Conservation (phyloP, 2,797 vertebrate species). For the Poeciliopsis gracilis region DNA sequence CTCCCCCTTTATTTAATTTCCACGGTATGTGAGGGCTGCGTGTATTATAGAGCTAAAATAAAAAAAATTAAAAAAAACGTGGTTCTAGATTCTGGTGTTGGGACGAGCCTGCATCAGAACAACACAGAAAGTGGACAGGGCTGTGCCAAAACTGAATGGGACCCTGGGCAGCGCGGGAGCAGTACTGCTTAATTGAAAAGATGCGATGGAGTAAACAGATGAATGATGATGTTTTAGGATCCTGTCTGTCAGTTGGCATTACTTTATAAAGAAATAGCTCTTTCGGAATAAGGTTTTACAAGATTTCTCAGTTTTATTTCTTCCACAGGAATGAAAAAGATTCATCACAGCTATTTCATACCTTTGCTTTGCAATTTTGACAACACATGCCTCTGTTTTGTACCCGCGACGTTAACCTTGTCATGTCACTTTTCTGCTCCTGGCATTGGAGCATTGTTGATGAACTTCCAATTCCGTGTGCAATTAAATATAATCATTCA, state of each 20-base stretch:
- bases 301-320: neutral
- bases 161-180: neutral
- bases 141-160: neutral
- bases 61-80: neutral
- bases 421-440: neutral
- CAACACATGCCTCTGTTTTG: neutral
- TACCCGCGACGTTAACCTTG: neutral
- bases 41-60: neutral
- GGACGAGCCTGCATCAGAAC: constrained; percentile 7
- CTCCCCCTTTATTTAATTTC: neutral
- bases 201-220: neutral
- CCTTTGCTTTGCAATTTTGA: neutral
- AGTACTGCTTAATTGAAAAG: neutral
- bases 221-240: neutral
- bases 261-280: neutral
- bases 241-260: neutral
- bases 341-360: neutral
- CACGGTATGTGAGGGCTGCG: constrained; percentile 9
- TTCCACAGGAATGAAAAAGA: neutral
- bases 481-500: neutral
- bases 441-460: neutral
- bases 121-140: constrained; percentile 34
- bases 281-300: neutral
- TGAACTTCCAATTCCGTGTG: neutral
- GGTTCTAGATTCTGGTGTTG: constrained; percentile 9